Evolutionary conservation across 2,113 vertebrate genomes (phyloP).

Genomic region (Podarcis raffonei): DNA sequence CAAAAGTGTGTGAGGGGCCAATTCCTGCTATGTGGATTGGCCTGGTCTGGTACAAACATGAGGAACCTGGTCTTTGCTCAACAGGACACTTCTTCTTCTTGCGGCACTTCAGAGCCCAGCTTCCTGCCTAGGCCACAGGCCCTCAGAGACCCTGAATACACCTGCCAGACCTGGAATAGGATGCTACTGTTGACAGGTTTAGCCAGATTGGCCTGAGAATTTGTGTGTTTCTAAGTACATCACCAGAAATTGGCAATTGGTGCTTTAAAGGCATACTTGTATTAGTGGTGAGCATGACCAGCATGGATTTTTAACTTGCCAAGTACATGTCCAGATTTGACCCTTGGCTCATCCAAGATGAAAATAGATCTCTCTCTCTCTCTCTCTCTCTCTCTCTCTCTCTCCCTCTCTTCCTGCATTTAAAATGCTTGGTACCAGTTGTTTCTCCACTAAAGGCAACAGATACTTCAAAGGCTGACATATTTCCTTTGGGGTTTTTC

Average conservation of each 20-base stretch:
- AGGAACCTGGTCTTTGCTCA: not conserved
- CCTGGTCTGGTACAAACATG: not conserved
- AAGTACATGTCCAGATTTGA: not conserved
- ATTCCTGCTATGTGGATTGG: not conserved
- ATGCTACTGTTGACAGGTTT: not conserved
- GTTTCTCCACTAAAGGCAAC: constrained; percentile 38
- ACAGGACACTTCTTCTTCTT: not conserved
- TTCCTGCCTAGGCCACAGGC: not conserved
- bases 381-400: no score
- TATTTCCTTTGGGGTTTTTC: constrained; percentile 12
- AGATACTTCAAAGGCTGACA: constrained; percentile 44
- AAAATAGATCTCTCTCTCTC: constrained; percentile 10
- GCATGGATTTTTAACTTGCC: not conserved
- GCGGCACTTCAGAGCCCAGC: not conserved
- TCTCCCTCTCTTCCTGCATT: not conserved
- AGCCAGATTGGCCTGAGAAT: not conserved
- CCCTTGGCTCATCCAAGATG: constrained; percentile 21
- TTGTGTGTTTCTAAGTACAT: not conserved
- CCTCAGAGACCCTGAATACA: no score
- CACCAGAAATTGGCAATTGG: not conserved
- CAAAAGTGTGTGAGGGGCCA: not conserved
- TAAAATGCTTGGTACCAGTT: constrained; percentile 31
- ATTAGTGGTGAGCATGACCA: not conserved
- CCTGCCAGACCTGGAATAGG: not conserved
- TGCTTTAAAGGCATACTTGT: not conserved